phyloP scores from a whole-genome alignment of 1,140 invertebrate genomes.

The Neodiprion lecontei region DNA sequence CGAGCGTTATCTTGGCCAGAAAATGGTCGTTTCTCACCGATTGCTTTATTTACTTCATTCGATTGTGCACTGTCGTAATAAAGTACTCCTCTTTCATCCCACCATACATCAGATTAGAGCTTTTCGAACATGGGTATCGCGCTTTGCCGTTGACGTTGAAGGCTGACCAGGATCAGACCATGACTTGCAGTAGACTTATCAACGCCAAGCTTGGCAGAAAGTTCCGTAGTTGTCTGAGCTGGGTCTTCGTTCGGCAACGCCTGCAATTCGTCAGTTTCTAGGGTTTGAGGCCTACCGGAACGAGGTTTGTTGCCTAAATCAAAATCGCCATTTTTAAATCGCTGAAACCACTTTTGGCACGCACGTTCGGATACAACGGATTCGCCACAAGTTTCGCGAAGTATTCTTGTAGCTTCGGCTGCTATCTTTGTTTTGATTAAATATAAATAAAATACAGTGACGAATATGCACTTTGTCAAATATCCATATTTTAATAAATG shows the following conservation, averaged over 20 bases:
- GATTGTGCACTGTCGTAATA: conserved; percentile 39
- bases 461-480: too few relatives aligned
- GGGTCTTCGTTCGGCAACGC: conserved; percentile 21
- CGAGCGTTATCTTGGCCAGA: conserved; percentile 45
- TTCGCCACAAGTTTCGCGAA: conserved; percentile 23
- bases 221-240: conserved; percentile 17
- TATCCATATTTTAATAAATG: too few relatives aligned
- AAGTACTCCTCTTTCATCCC: conserved; percentile 34
- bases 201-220: neutral
- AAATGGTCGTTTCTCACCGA: conserved; percentile 30
- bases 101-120: conserved; percentile 35
- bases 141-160: conserved; percentile 34
- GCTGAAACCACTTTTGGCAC: conserved; percentile 30
- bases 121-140: conserved; percentile 32
- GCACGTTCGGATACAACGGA: conserved; percentile 20
- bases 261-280: conserved; percentile 32
- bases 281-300: conserved; percentile 26
- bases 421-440: too few relatives aligned
- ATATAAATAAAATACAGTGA: too few relatives aligned
- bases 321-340: conserved; percentile 34
- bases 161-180: conserved; percentile 23
- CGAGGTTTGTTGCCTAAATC: conserved; percentile 30
- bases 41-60: conserved; percentile 25
- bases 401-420: neutral
- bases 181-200: conserved; percentile 20